Base-by-base conservation (phyloP, 2,797 vertebrate species). In the Danio kyathit region DNA sequence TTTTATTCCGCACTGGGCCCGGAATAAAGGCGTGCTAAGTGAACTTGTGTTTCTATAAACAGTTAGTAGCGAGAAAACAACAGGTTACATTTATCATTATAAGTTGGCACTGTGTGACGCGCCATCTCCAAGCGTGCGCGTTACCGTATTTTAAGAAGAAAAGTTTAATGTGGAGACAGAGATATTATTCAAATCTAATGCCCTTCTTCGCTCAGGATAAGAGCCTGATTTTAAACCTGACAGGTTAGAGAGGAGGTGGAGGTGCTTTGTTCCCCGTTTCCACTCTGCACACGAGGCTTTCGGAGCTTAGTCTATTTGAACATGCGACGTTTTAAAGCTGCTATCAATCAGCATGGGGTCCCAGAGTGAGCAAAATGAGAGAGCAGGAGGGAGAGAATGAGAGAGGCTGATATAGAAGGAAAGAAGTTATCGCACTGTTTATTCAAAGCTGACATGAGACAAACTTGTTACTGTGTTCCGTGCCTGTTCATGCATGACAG, bases 391-490 rank as follows among this genome's bases (percentile, higher is more conserved):
- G 61, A 82, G 71, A 75, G 59, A 49, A 43, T 51, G 44, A 73
- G 60, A 61, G 78, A 70, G 72, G 43, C 59, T 69, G 52, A 48
- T 46, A 75, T n/a, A 51, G 54, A 72, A n/a, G 44, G 38, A 65
- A 57, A 74, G 43, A 74, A 91, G 83, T 87, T 87, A 81, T 83
- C 81, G 80, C 88, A 89, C 90, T 92, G 88, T 91, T 89, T 92
- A 86, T 91, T 91, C 88, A 90, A 48, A 92, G 90, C 87, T 90
- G 90, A 92, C 89, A 91, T 89, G 89, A 92, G 88, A 92, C 87
- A 90, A 92, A 91, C 89, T 90, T 90, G 85, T 82, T 87, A 82
- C 90, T 90, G 92, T 93, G 90, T 93, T 91, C 85, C 80, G 80
- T 29, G 69, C 83, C 78, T 92, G 88, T 90, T 87, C 86, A 63